Percentiles rank a stretch among this genome's conserved stretches.
Evolutionary conservation across 2,113 vertebrate genomes (phyloP).

Genomic region (Helogale parvula): DNA sequence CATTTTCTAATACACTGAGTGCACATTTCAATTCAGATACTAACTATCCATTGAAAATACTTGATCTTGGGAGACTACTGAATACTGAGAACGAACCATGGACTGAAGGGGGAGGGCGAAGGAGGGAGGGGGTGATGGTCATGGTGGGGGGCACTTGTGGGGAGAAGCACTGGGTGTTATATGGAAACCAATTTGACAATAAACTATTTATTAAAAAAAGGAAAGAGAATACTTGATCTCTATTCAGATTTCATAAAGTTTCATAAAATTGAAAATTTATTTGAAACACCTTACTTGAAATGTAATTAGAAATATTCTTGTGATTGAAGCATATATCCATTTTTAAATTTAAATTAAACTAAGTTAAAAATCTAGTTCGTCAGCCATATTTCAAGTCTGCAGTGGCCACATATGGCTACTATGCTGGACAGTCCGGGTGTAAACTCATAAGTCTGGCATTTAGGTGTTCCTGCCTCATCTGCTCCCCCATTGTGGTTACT

Average conservation of each 20-base stretch:
- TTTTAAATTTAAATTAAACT: slow-evolving; percentile 9
- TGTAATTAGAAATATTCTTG: not conserved
- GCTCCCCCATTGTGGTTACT: not conserved
- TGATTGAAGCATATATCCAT: not conserved
- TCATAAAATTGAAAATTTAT: not conserved
- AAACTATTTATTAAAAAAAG: no score
- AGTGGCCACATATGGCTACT: not conserved
- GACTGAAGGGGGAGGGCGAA: no score
- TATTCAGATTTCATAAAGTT: not conserved
- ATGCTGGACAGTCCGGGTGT: no score
- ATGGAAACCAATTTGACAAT: no score
- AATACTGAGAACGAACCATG: no score
- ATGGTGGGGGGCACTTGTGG: no score
- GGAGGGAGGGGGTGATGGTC: no score
- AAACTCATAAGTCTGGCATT: not conserved
- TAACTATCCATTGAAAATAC: not conserved
- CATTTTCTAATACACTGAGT: not conserved
- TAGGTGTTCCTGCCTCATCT: not conserved
- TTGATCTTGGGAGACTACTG: not conserved
- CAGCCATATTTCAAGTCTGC: not conserved
- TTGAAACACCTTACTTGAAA: not conserved
- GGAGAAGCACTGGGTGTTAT: no score
- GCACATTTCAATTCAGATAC: not conserved
- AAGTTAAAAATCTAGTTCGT: not conserved
- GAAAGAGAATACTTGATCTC: not conserved